Evolutionary conservation across 2,888 invertebrate species (phyloP).

Genomic region (Cyaniris semiargus): DNA sequence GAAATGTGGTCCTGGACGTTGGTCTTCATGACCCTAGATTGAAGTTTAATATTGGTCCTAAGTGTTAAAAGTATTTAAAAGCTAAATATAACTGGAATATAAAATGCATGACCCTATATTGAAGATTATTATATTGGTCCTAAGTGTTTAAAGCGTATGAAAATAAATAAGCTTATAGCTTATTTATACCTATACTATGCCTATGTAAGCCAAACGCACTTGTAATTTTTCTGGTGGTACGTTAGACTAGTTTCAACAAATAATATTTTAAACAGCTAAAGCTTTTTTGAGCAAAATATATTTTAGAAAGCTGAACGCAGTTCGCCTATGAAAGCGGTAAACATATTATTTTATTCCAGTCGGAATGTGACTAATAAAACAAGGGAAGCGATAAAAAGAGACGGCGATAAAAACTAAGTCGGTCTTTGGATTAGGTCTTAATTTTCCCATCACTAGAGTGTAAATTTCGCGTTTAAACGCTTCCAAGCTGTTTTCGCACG

Average conservation of each 20-base stretch:
- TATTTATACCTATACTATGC: too few relatives aligned
- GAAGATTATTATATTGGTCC: too few relatives aligned
- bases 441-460: conserved; percentile 25
- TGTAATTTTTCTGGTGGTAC: too few relatives aligned
- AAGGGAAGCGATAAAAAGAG: background rate
- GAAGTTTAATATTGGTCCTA: too few relatives aligned
- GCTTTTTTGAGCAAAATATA: too few relatives aligned
- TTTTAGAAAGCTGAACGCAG: background rate
- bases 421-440: conserved; percentile 2
- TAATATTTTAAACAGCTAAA: too few relatives aligned
- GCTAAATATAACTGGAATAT: too few relatives aligned
- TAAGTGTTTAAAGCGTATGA: too few relatives aligned
- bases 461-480: conserved; percentile 12
- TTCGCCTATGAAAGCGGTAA: background rate
- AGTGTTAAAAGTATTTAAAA: too few relatives aligned
- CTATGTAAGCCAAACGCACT: too few relatives aligned
- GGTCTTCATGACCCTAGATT: background rate
- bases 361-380: background rate
- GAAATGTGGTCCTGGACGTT: background rate
- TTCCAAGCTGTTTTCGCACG: background rate
- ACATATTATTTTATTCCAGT: conserved; percentile 12
- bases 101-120: background rate
- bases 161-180: too few relatives aligned
- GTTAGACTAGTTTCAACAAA: too few relatives aligned
- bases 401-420: background rate